Evolutionary conservation across 1,140 invertebrate species (phyloP).

Genomic region (Drosophila murphyi): DNA sequence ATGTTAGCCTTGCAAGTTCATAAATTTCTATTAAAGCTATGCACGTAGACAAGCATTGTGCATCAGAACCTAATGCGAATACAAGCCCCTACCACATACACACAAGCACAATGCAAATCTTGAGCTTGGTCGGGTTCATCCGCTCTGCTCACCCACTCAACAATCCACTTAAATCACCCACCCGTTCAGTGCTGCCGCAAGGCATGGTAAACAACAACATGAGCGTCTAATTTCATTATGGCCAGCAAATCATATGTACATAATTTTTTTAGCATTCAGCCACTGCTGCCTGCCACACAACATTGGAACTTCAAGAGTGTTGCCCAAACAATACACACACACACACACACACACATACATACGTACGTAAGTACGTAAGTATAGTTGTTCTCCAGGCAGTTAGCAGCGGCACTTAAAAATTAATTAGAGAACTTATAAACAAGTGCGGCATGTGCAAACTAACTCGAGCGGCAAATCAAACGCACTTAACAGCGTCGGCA

Average conservation of each 20-base stretch:
- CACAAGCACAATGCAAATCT: constrained; percentile 32
- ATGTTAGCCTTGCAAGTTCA: constrained; percentile 49
- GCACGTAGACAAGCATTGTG: constrained; percentile 19
- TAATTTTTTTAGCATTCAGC: constrained; percentile 68
- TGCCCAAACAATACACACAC: constrained; percentile 19
- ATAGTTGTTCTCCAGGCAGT: constrained; percentile 71
- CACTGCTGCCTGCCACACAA: constrained; percentile 65
- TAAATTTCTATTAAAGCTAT: constrained; percentile 68
- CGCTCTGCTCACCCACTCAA: constrained; percentile 5
- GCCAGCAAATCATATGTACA: constrained; percentile 77
- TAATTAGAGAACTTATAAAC: constrained; percentile 83
- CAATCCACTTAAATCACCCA: background rate
- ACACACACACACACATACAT: background rate
- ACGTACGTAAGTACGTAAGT: constrained; percentile 5
- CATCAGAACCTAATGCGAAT: constrained; percentile 21
- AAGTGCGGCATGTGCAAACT: constrained; percentile 81
- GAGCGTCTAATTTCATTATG: constrained; percentile 76
- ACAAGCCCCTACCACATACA: background rate
- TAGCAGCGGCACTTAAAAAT: constrained; percentile 80
- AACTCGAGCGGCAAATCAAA: constrained; percentile 82
- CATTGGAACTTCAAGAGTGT: constrained; percentile 60
- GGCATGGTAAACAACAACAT: constrained; percentile 6
- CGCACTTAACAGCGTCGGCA: constrained; percentile 65
- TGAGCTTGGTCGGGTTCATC: constrained; percentile 7
- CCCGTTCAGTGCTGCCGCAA: constrained; percentile 27